These are phyloP conservation scores for Clanis bilineata DNA, from an alignment of 2,888 invertebrate species.

Conservation along the genomic window DNA sequence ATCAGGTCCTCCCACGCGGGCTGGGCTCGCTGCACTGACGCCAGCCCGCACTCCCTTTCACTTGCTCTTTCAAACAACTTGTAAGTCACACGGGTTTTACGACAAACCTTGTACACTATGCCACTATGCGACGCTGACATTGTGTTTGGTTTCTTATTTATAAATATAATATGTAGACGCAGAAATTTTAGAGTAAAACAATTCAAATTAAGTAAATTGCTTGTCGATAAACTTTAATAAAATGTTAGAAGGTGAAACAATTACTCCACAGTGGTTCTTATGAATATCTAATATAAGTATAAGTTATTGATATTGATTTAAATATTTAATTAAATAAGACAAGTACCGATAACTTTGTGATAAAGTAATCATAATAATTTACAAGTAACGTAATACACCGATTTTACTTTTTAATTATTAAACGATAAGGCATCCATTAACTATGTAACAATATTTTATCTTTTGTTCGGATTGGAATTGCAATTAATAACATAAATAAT, in stretches of 20 bases:
- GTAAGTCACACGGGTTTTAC: constrained; percentile 27
- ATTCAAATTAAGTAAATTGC: too few species aligned
- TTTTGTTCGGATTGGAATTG: too few species aligned
- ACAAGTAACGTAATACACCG: background rate
- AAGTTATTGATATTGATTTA: too few species aligned
- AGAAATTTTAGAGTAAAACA: background rate
- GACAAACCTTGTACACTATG: background rate
- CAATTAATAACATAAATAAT: background rate
- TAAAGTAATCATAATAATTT: background rate
- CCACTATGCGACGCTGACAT: background rate
- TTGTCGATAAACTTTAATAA: too few species aligned
- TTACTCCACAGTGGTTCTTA: too few species aligned
- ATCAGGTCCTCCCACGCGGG: constrained; percentile 54
- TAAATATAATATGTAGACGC: background rate
- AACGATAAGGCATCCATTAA: background rate
- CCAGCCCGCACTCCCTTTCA: constrained; percentile 26
- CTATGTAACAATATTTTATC: background rate
- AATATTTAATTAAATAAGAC: too few species aligned
- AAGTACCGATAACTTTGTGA: too few species aligned
- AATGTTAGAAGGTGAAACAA: too few species aligned
- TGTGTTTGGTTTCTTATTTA: too few species aligned
- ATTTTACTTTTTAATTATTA: background rate
- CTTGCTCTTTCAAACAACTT: constrained; percentile 23
- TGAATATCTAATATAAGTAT: too few species aligned
- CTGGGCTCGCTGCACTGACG: constrained; percentile 28